A percentile compares a stretch with the other conserved stretches of the same genome.
Evolutionary conservation across 92 coral and sea anemone species (phyloP).

Genomic region (Micromussa lordhowensis): DNA sequence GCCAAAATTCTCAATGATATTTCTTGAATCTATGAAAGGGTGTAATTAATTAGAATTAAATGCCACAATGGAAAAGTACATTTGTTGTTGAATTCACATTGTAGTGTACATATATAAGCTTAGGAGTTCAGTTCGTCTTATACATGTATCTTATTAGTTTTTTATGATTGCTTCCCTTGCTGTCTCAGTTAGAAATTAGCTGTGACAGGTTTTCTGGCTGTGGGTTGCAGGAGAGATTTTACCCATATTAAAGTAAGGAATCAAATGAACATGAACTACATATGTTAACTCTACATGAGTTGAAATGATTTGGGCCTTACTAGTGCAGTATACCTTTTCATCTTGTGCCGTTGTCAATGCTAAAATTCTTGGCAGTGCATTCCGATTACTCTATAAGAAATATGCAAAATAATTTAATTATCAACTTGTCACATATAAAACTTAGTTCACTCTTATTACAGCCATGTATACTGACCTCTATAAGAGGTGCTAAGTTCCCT

Average conservation of each 20-base stretch:
- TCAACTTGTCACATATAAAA: too few species aligned
- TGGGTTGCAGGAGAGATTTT: neutral
- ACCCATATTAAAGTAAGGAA: neutral
- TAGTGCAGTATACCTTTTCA: constrained; percentile 75
- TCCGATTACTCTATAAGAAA: constrained; percentile 79
- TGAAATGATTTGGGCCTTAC: neutral
- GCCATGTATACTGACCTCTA: constrained; percentile 89
- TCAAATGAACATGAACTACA: neutral
- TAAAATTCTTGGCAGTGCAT: constrained; percentile 94
- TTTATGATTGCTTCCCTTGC: too few species aligned
- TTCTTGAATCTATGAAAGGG: constrained; percentile 81
- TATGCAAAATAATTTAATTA: constrained; percentile 17
- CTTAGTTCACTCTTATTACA: too few species aligned
- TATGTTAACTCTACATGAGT: neutral
- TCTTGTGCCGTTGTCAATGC: constrained; percentile 95
- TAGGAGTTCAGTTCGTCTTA: too few species aligned
- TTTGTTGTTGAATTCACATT: neutral
- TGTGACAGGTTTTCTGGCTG: neutral
- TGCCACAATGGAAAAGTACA: too few species aligned
- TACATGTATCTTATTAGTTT: too few species aligned
- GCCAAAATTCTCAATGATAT: constrained; percentile 94
- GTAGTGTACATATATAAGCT: too few species aligned
- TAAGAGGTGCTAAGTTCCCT: constrained; percentile 96
- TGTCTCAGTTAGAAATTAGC: neutral
- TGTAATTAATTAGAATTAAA: neutral